These are phyloP conservation scores for Fulmarus glacialis DNA, from an alignment of 2,113 vertebrate genomes.

Conservation along the genomic window DNA sequence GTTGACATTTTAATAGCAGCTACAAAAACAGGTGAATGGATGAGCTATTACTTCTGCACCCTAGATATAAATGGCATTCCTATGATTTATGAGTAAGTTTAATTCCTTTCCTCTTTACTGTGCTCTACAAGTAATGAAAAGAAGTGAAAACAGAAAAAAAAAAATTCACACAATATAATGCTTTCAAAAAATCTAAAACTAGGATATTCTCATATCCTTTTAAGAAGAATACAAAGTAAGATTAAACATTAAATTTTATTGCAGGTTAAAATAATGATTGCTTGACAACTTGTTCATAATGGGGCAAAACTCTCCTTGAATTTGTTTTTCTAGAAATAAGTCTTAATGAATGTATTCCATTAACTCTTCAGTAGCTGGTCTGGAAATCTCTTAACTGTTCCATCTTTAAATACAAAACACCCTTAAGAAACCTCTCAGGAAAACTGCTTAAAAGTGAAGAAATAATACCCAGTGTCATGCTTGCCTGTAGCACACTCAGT, in stretches of 20 bases:
- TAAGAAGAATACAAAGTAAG: neutral
- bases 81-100: neutral
- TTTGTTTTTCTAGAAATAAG: conserved; percentile 24
- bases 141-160: neutral
- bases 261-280: neutral
- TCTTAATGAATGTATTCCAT: neutral
- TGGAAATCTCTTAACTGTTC: neutral
- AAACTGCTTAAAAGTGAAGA: neutral
- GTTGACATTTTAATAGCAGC: neutral
- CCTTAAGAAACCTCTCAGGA: neutral
- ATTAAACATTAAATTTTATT: neutral
- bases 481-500: neutral
- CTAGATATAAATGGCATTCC: neutral
- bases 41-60: neutral
- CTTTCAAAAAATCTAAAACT: neutral
- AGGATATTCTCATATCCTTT: neutral
- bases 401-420: neutral
- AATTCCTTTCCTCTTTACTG: neutral
- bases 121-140: neutral
- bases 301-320: neutral
- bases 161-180: neutral
- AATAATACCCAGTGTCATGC: neutral
- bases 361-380: neutral
- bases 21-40: neutral
- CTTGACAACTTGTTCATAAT: neutral